A percentile compares a stretch with the other conserved stretches of the same genome.
Evolutionary conservation across 92 coral and sea anemone species (phyloP).

Genomic region (Galaxea fascicularis): DNA sequence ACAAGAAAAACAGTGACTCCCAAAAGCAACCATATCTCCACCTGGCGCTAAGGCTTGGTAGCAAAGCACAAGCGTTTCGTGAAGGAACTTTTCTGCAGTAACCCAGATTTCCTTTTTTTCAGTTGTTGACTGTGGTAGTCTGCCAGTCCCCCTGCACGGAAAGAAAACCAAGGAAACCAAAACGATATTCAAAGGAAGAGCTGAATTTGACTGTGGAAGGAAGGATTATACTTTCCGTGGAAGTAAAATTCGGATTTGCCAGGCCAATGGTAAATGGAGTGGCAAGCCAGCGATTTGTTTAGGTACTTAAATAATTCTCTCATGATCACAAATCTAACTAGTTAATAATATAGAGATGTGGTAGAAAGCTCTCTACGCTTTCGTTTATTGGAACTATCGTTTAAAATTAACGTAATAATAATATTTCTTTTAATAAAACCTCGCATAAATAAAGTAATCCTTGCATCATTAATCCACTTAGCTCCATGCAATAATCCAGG

Average conservation of each 20-base stretch:
- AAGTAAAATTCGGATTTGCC: constrained; percentile 66
- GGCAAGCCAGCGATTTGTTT: constrained; percentile 66
- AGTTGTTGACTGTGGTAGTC: constrained; percentile 80
- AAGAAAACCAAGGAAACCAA: constrained; percentile 51
- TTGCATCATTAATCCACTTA: neutral
- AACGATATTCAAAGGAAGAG: constrained; percentile 65
- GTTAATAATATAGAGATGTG: no score
- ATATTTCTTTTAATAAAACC: no score
- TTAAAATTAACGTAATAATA: no score
- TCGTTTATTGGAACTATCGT: no score
- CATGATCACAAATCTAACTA: neutral
- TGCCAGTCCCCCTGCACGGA: constrained; percentile 70
- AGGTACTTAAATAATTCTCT: constrained; percentile 34
- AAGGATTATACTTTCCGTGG: constrained; percentile 76
- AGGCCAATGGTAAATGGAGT: constrained; percentile 80
- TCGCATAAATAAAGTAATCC: no score
- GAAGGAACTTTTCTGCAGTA: no score
- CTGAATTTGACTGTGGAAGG: constrained; percentile 69
- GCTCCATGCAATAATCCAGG: constrained; percentile 81
- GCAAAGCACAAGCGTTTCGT: no score
- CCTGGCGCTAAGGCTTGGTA: no score
- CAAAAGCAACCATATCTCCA: no score
- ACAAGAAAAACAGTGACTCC: no score
- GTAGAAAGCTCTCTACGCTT: no score
- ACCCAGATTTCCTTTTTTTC: no score